Base-by-base conservation (phyloP, 2,888 invertebrate species). In the Hirudinaria manillensis region DNA sequence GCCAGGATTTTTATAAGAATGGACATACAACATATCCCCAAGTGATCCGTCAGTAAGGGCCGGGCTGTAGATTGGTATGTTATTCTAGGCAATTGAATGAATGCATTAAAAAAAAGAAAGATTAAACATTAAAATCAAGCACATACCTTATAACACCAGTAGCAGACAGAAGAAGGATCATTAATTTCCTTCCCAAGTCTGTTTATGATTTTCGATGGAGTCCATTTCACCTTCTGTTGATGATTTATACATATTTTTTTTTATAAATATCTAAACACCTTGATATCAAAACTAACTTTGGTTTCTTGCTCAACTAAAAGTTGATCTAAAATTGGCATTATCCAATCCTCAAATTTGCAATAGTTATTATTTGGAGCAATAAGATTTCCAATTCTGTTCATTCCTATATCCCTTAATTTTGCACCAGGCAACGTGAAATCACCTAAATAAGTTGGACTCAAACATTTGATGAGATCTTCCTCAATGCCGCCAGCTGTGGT, bases 11-110 rank as follows among this genome's bases (percentile, higher is more conserved):
- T 90, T 91, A 84, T 91, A 95, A 0, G 96, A 94, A 86, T 99
- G 98, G 83, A 99, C 96, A 85, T 94, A 99, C 90, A 99, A 92
- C 97, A 99, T 98, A 84, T 99, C 99, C 0, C 99, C 77, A 93
- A 85, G 87, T 80, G 95, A 95, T 0, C 99, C 99, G 87, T 99
- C 99, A 0, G 99, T 99, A 77, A 99, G 87, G 0, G 97, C 98
- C 0, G 99, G 99, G 86, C 96, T 93, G 84, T 93, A 99, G 0
- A 99, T 92, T 0, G 99, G 99, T 83, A 99, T 99, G 82, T 93
- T 90, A 86, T 99, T 96, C 84, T 86, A 10, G 80, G 7, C 56
- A 70, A 65, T 45, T 38, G 53, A 76, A 53, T 34, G 36, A 7
- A 70, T 70, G 38, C 0, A 70, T n/a, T 24, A 21, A 24, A 76